These are phyloP conservation scores for Clarias laeviceps DNA, from an alignment of 2,797 vertebrate species.

Conservation along the genomic window DNA sequence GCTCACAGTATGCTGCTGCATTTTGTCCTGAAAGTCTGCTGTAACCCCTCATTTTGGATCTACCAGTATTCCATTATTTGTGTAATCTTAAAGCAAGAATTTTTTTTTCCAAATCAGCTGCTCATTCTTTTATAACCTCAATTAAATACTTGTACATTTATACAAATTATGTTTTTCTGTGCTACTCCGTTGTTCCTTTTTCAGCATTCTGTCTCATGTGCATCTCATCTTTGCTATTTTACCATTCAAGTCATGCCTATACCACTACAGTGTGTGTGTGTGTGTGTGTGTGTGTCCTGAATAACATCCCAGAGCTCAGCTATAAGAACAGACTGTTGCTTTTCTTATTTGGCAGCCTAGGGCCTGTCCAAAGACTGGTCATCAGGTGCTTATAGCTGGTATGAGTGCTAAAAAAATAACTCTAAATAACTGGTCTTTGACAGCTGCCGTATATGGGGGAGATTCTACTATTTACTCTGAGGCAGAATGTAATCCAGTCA, in stretches of 20 bases:
- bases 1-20: background rate
- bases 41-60: background rate
- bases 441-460: background rate
- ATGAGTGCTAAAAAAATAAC: background rate
- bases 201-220: background rate
- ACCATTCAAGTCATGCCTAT: background rate
- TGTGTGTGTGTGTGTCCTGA: background rate
- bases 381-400: background rate
- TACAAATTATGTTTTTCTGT: background rate
- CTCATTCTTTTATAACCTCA: background rate
- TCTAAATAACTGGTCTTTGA: background rate
- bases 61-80: background rate
- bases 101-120: background rate
- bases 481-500: background rate
- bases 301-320: background rate
- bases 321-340: background rate
- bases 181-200: background rate
- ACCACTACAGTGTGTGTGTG: background rate
- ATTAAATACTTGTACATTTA: background rate
- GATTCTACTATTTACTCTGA: background rate
- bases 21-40: background rate
- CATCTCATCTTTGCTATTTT: background rate
- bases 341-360: background rate
- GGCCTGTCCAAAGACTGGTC: background rate
- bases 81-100: background rate